Percentiles rank a stretch among this genome's conserved stretches.
Evolutionary conservation across 2,797 vertebrate genomes (phyloP).

Genomic region (Cuniculus paca): DNA sequence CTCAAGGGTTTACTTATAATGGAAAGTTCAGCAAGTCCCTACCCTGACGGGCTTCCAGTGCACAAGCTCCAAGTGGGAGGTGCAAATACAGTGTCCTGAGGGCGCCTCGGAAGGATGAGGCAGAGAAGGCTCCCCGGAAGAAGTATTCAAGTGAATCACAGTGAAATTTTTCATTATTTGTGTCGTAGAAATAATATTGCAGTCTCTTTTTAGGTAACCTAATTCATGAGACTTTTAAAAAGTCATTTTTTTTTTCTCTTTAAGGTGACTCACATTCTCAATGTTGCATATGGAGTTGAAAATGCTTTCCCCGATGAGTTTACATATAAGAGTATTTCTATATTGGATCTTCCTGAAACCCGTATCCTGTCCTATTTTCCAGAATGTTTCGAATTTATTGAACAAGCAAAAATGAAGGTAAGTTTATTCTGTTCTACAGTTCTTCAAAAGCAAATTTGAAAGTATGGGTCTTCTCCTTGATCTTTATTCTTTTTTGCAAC

Average conservation of each 20-base stretch:
- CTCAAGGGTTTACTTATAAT: background rate
- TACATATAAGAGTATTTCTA: constrained; percentile 94
- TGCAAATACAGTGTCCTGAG: background rate
- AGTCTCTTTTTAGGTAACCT: constrained; percentile 43
- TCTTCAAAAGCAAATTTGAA: constrained; percentile 65
- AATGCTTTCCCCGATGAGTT: constrained; percentile 95
- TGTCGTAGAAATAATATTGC: background rate
- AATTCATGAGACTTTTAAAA: background rate
- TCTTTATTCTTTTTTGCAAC: constrained; percentile 28
- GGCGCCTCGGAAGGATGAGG: background rate
- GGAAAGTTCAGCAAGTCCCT: background rate
- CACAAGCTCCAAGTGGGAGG: background rate
- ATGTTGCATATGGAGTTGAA: constrained; percentile 96
- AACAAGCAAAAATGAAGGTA: constrained; percentile 93
- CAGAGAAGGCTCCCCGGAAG: background rate
- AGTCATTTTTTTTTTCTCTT: constrained; percentile 60
- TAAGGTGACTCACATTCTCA: constrained; percentile 97
- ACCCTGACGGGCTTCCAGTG: background rate
- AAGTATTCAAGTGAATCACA: background rate
- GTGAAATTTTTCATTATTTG: constrained; percentile 30
- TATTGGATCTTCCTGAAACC: constrained; percentile 95
- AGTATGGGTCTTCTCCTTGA: background rate
- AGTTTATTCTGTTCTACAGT: constrained; percentile 66
- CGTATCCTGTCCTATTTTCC: constrained; percentile 93
- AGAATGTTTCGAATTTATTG: constrained; percentile 96